Percentiles rank a stretch among this genome's conserved stretches.
phyloP scores from a whole-genome alignment of 1,140 invertebrate genomes.

The Ctenoplectra terminalis region DNA sequence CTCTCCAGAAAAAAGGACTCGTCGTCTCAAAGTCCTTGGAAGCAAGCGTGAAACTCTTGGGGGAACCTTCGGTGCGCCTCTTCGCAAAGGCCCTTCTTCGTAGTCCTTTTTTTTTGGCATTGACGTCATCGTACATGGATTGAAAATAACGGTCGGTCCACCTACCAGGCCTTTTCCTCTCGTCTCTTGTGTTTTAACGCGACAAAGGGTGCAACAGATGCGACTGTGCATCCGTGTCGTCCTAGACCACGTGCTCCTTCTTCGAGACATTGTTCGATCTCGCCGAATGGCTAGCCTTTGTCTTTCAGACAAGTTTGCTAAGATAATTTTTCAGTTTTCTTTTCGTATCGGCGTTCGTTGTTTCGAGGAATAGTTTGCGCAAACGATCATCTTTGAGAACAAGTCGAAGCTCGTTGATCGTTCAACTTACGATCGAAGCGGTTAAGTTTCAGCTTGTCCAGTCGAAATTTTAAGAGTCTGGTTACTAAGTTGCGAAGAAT shows the following conservation, averaged over 20 bases:
- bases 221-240: constrained; percentile 2
- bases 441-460: background rate
- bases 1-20: constrained; percentile 13
- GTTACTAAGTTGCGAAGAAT: background rate
- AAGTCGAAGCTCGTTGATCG: background rate
- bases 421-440: background rate
- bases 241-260: constrained; percentile 23
- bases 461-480: background rate
- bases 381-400: background rate
- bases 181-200: constrained; percentile 12
- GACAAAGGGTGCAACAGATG: constrained; percentile 44
- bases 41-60: background rate
- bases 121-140: constrained; percentile 49
- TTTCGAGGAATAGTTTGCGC: background rate
- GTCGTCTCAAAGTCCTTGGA: background rate
- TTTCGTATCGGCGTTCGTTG: background rate
- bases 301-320: background rate
- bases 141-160: constrained; percentile 65
- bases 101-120: constrained; percentile 8
- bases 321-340: background rate
- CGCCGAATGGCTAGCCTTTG: background rate
- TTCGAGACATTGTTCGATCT: background rate
- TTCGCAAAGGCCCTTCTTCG: background rate
- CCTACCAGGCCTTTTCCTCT: constrained; percentile 35
- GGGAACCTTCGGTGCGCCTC: background rate